Conservation (phyloP, 1,140 invertebrate genomes). For the Cherax quadricarinatus region DNA sequence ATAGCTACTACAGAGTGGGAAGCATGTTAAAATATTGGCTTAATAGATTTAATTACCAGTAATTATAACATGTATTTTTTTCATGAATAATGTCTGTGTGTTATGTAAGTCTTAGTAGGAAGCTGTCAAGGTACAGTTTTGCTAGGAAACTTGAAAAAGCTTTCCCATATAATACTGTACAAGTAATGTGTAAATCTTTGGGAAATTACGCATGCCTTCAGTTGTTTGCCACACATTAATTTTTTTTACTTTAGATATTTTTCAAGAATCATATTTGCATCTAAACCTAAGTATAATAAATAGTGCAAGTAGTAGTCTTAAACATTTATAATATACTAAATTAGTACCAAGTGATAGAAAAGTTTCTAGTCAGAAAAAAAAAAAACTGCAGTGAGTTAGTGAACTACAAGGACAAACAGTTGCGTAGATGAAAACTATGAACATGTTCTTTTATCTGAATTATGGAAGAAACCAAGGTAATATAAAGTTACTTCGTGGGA, state of each 20-base stretch:
- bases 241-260: neutral
- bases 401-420: neutral
- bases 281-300: neutral
- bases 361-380: neutral
- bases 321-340: neutral
- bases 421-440: neutral
- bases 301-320: neutral
- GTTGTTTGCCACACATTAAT: neutral
- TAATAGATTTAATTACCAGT: neutral
- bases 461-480: neutral
- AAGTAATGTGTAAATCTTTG: neutral
- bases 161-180: neutral
- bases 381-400: neutral
- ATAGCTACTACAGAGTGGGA: slow-evolving; percentile 1
- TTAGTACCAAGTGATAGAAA: neutral
- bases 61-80: neutral
- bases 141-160: neutral
- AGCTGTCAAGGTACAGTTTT: neutral
- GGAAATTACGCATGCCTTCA: neutral
- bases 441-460: neutral
- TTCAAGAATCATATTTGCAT: neutral
- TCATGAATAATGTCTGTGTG: neutral
- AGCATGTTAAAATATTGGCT: neutral
- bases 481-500: neutral
- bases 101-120: neutral